Percentiles rank a stretch among this genome's conserved stretches.
Evolutionary conservation across 2,888 invertebrate species (phyloP).

Genomic region (Erebia epiphron): DNA sequence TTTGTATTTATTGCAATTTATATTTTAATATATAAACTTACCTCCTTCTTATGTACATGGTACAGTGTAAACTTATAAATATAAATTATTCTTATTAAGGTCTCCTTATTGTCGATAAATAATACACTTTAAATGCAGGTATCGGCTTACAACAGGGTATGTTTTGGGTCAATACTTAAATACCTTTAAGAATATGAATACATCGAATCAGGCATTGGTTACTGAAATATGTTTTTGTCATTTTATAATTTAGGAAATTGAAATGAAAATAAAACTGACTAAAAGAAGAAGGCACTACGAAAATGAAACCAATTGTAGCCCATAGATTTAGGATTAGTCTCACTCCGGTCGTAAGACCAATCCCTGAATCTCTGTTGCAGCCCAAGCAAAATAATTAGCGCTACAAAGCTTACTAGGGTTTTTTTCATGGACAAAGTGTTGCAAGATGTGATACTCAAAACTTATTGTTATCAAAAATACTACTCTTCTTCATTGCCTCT

Average conservation of each 20-base stretch:
- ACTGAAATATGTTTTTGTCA: background rate
- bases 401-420: too few species aligned
- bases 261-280: background rate
- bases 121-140: slow-evolving; percentile 36
- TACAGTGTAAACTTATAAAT: slow-evolving; percentile 8
- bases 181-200: slow-evolving; percentile 27
- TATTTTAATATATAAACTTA: slow-evolving; percentile 1
- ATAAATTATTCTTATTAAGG: slow-evolving; percentile 37
- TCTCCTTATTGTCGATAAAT: slow-evolving; percentile 37
- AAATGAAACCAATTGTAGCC: background rate
- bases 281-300: background rate
- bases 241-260: background rate
- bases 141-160: slow-evolving; percentile 36
- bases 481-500: too few species aligned
- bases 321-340: too few species aligned
- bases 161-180: slow-evolving; percentile 36
- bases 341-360: too few species aligned
- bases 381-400: too few species aligned
- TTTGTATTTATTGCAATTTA: background rate
- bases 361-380: too few species aligned
- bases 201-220: slow-evolving; percentile 25
- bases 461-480: too few species aligned
- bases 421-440: too few species aligned
- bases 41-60: background rate
- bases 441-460: too few species aligned